Percentiles rank a stretch among this genome's conserved stretches.
phyloP scores from a whole-genome alignment of 1,140 invertebrate genomes.

The Pseudomyrmex flavicornis region DNA sequence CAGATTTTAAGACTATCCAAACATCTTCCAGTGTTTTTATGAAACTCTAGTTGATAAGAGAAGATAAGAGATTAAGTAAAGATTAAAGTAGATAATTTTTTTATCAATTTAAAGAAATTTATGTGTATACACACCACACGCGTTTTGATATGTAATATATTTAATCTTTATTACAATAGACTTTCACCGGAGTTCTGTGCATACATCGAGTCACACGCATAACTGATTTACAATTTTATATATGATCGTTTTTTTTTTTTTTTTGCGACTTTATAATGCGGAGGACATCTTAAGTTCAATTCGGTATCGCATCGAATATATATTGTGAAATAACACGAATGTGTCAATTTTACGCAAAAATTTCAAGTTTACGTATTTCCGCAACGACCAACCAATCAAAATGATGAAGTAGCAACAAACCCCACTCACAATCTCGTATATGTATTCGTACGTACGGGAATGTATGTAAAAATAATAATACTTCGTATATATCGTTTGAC shows the following conservation, averaged over 20 bases:
- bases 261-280: slow-evolving; percentile 11
- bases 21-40: slow-evolving; percentile 69
- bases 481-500: not conserved
- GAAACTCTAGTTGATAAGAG: slow-evolving; percentile 58
- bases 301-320: not conserved
- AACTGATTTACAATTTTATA: slow-evolving; percentile 36
- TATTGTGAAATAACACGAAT: not conserved
- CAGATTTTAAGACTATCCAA: slow-evolving; percentile 65
- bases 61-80: slow-evolving; percentile 52
- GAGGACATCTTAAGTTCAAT: slow-evolving; percentile 20
- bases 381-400: slow-evolving; percentile 26
- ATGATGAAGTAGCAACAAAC: not conserved
- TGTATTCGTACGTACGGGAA: not conserved
- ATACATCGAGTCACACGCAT: slow-evolving; percentile 14
- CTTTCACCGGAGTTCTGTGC: slow-evolving; percentile 35
- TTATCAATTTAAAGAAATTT: slow-evolving; percentile 70
- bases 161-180: slow-evolving; percentile 41
- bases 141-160: slow-evolving; percentile 64
- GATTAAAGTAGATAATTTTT: slow-evolving; percentile 56
- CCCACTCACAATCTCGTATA: not conserved
- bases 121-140: slow-evolving; percentile 60
- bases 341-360: not conserved
- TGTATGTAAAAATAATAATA: slow-evolving; percentile 31
- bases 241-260: not conserved
- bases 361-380: not conserved